Base-by-base conservation (phyloP, 2,113 vertebrate genomes). In the Progne subis region DNA sequence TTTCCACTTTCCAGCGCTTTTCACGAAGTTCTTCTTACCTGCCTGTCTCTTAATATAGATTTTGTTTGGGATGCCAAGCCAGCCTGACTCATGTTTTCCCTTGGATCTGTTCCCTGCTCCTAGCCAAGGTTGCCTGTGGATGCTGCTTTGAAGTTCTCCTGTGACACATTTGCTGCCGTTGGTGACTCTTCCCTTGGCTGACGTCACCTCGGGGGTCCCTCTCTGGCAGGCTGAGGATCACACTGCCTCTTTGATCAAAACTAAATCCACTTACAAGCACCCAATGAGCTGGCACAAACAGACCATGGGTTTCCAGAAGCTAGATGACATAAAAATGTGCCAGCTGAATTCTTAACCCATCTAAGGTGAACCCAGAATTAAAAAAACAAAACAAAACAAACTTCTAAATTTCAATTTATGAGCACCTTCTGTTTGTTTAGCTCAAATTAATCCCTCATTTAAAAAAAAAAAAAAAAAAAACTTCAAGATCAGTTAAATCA, bases 51-150 rank as follows among this genome's bases (percentile, higher is more conserved):
- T 91, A 82, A 92, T 70, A 94, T 37, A 81, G 85, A 63, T 74
- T 93, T 82, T 80, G 29, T 81, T 83, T 64, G 84, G 88, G 94
- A 94, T 82, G 86, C 91, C 83, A 89, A 94, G 82, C 41, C 56
- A 64, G 77, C 32, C 86, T 81, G 90, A 80, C 90, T 97, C 95
- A 95, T 94, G 92, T 94, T 97, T 97, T 95, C 95, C 90, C 82
- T 85, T 94, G 92, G 85, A 59, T 53, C 65, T 7, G 18, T 86
- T 95, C 91, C 86, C 86, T 81, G 57, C 61, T 96, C 41, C 70
- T 41, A 29, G 50, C 55, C 82, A 76, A 94, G 39, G 74, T 34
- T 96, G 88, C 71, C 70, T 95, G 79, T 6, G 21, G 85, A 78
- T 95, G 90, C 81, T 41, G 50, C 79, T 95, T 97, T 92, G 78